phyloP scores from a whole-genome alignment of 2,797 vertebrate genomes.

The Bovichtus diacanthus region DNA sequence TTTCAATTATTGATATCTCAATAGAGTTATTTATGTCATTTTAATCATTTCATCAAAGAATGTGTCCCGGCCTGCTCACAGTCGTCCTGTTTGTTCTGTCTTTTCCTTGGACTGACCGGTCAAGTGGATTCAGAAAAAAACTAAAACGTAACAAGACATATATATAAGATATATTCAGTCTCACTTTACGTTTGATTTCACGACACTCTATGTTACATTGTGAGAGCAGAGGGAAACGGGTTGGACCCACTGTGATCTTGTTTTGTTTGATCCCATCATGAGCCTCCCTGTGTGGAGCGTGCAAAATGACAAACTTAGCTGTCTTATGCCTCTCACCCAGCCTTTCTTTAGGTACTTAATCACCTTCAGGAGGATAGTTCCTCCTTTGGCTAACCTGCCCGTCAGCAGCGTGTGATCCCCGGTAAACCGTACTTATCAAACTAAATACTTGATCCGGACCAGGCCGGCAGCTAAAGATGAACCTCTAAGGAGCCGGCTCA shows the following conservation, averaged over 20 bases:
- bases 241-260: not conserved
- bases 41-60: not conserved
- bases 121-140: not conserved
- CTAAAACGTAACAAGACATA: not conserved
- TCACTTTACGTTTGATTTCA: not conserved
- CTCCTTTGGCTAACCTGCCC: conserved; percentile 72
- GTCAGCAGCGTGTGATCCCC: conserved; percentile 72
- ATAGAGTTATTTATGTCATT: not conserved
- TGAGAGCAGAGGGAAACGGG: not conserved
- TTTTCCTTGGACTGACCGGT: not conserved
- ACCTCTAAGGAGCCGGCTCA: conserved; percentile 81
- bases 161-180: not conserved
- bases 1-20: not conserved
- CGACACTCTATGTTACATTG: not conserved
- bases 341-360: conserved; percentile 91
- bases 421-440: conserved; percentile 88
- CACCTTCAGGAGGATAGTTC: conserved; percentile 82
- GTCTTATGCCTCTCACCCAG: conserved; percentile 86
- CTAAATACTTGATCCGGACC: conserved; percentile 89
- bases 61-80: not conserved
- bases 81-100: not conserved
- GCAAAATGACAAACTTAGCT: conserved; percentile 87
- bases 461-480: conserved; percentile 82
- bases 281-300: conserved; percentile 84
- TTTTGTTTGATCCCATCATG: conserved; percentile 81